phyloP scores from a whole-genome alignment of 2,888 invertebrate genomes.

The Scelioninae gen. 1 region DNA sequence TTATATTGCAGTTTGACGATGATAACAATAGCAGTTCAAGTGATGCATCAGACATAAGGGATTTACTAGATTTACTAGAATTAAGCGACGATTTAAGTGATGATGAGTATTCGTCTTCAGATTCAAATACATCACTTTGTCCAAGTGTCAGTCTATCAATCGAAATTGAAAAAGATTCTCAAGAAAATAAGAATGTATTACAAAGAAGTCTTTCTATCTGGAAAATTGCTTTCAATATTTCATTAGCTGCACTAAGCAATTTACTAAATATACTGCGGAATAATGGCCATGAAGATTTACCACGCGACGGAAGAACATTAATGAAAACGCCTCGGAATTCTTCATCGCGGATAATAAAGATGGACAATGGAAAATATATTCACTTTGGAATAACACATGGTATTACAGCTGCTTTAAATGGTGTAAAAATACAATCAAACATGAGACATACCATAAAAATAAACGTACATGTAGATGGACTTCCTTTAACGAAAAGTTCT shows the following conservation, averaged over 20 bases:
- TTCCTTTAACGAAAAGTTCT: slow-evolving; percentile 16
- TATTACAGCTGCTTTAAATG: not conserved
- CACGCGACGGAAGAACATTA: not conserved
- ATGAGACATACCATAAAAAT: not conserved
- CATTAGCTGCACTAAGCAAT: not conserved
- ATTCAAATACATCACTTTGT: too few species aligned
- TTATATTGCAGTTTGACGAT: too few species aligned
- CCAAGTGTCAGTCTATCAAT: not conserved
- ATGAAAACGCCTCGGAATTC: not conserved
- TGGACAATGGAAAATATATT: slow-evolving; percentile 2
- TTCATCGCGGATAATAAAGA: not conserved
- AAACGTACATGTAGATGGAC: slow-evolving; percentile 1
- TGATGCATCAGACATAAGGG: too few species aligned
- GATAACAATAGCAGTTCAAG: too few species aligned
- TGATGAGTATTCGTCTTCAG: too few species aligned
- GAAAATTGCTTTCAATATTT: slow-evolving; percentile 9
- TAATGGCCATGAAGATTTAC: slow-evolving; percentile 3
- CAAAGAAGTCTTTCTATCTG: not conserved
- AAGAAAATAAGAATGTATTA: not conserved
- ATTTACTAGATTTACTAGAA: too few species aligned
- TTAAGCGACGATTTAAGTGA: too few species aligned
- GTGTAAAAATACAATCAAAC: not conserved
- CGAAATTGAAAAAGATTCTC: not conserved
- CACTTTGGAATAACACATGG: slow-evolving; percentile 12
- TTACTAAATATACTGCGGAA: slow-evolving; percentile 1